Evolutionary conservation across 2,113 vertebrate species (phyloP).

Genomic region (Pagrus major): DNA sequence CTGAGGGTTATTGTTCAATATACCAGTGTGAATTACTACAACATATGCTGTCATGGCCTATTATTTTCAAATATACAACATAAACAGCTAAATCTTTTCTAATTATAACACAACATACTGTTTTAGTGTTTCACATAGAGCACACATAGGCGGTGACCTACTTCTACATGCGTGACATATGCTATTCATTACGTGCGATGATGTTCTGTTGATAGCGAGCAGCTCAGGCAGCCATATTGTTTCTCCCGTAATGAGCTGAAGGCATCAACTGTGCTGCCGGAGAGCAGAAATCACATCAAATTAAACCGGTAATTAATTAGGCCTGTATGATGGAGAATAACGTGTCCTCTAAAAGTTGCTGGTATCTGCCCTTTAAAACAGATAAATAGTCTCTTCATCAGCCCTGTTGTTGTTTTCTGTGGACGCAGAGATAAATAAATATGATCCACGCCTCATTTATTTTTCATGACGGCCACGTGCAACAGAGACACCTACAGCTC

Average conservation of each 20-base stretch:
- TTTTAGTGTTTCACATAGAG: conserved; percentile 1
- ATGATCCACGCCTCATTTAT: conserved; percentile 25
- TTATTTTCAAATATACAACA: not conserved
- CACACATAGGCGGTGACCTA: conserved; percentile 43
- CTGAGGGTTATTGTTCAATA: not conserved
- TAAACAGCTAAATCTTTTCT: conserved; percentile 6
- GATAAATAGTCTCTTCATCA: not conserved
- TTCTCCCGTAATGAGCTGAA: conserved; percentile 26
- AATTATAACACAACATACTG: not conserved
- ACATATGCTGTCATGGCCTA: not conserved
- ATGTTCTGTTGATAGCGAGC: conserved; percentile 27
- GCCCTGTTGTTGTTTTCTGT: not conserved
- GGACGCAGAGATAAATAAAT: conserved; percentile 14
- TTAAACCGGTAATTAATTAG: conserved; percentile 22
- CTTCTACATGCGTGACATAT: conserved; percentile 46
- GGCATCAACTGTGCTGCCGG: conserved; percentile 17
- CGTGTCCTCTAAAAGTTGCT: not conserved
- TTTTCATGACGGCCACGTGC: conserved; percentile 30
- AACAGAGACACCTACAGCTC: not conserved
- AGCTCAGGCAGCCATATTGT: conserved; percentile 29
- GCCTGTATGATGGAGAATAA: not conserved
- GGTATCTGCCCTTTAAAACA: not conserved
- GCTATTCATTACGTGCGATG: conserved; percentile 52
- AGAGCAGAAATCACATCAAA: conserved; percentile 31
- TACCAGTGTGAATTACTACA: not conserved